Base-by-base conservation (phyloP, 1,140 invertebrate genomes). In the Solenopsis invicta region DNA sequence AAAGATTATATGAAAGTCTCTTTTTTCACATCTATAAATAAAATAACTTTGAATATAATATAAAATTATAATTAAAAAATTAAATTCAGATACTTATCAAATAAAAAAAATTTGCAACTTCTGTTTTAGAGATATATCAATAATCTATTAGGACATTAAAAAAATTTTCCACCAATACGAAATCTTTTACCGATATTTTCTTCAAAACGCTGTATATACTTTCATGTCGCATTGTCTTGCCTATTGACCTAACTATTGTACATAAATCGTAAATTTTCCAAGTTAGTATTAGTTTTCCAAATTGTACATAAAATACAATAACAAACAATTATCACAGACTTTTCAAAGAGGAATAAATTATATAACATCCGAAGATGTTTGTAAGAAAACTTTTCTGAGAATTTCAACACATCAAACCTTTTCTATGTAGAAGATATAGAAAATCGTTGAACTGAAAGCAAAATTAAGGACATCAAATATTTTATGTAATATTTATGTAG, bases 391-490 rank as follows among this genome's bases (percentile, higher is more conserved):
- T 41, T 52, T 4, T n/a, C 5, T 69, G 9, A 21, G 2, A 48
- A 69, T 41, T 24, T 52, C 13, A 71, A 56, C 8, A 18, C 13
- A 12, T 71, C 50, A 41, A 81, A 71, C 24, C 66, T 81, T 56
- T 69, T 21, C 48, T 81, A 81, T 34, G 59, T 45, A 48, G 56
- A 62, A 75, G 24, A 71, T 56, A 75, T 61, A 61, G 41, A 74
- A 75, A 74, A 75, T 74, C 37, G 69, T 75, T 81, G 52, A 81
- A 74, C 80, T 84, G 69, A 84, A 84, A 84, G 69, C 41, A 45
- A 71, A 84, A 75, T 50, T 37, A 61, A 84, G 45, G 59, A 37
- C 29, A 61, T 62, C 69, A 50, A 72, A 81, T 67, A 69, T 59
- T 81, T 81, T 81, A 71, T 34, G 52, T 71, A 56, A 75, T 62